Conservation (phyloP, 1,140 invertebrate genomes). For the Aphelinus certus region DNA sequence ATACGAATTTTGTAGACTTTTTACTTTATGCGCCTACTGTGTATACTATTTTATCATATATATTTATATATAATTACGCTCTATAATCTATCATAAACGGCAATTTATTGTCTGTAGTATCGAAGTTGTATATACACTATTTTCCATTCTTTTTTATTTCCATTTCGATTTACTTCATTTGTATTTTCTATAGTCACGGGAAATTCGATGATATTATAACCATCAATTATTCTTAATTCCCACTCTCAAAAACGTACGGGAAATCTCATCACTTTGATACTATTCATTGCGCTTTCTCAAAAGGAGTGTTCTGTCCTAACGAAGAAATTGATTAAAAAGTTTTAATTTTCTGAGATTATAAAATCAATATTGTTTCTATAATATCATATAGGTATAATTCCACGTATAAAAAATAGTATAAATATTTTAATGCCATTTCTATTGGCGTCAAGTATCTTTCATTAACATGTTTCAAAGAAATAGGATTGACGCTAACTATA, state of each 20-base stretch:
- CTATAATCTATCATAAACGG: conserved; percentile 59
- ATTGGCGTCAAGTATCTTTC: not conserved
- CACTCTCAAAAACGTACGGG: not conserved
- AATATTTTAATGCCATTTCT: conserved; percentile 7
- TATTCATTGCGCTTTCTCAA: conserved; percentile 2
- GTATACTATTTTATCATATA: conserved; percentile 40
- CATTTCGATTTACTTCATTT: not conserved
- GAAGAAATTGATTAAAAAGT: conserved; percentile 20
- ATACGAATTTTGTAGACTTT: not conserved
- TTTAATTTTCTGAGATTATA: not conserved
- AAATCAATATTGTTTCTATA: no score
- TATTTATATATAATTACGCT: conserved; percentile 43
- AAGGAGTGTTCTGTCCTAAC: no score
- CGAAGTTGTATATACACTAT: conserved; percentile 48
- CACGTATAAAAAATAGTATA: conserved; percentile 6
- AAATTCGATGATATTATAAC: conserved; percentile 62
- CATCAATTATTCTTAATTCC: conserved; percentile 43
- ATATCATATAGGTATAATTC: no score
- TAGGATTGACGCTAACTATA: no score
- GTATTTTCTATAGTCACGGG: conserved; percentile 54
- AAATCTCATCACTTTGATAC: conserved; percentile 14
- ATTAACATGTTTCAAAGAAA: no score
- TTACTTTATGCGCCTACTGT: conserved; percentile 31
- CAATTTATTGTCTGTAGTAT: conserved; percentile 64
- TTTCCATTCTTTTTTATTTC: conserved; percentile 27